Conservation (phyloP, 2,888 invertebrate genomes). For the Cerceris rybyensis region DNA sequence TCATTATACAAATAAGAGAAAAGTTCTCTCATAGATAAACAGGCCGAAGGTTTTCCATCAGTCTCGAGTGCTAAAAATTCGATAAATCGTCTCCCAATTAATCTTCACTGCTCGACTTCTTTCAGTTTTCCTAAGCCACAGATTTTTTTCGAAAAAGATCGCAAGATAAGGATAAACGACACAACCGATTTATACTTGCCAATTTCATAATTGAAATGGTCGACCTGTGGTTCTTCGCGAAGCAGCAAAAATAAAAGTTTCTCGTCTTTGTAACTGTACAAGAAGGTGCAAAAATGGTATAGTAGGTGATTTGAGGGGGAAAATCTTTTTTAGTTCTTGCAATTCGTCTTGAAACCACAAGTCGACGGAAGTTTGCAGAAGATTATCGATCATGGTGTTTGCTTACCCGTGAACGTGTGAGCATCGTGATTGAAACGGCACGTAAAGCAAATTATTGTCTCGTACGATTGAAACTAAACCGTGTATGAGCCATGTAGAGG, state of each 20-base stretch:
- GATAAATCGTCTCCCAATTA: not conserved
- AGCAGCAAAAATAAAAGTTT: not conserved
- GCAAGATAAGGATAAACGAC: not conserved
- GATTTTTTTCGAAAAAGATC: not conserved
- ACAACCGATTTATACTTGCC: not conserved
- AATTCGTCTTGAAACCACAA: not conserved
- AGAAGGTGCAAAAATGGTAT: no score
- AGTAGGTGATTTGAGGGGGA: no score
- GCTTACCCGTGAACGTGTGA: slow-evolving; percentile 3
- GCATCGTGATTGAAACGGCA: slow-evolving; percentile 2
- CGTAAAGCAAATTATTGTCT: slow-evolving; percentile 6
- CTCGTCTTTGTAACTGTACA: not conserved
- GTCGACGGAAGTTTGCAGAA: slow-evolving; percentile 1
- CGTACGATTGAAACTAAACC: slow-evolving; percentile 10
- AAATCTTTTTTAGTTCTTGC: not conserved
- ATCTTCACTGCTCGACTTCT: not conserved
- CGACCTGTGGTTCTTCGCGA: not conserved
- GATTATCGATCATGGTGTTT: slow-evolving; percentile 10
- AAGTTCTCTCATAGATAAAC: not conserved
- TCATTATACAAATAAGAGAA: not conserved
- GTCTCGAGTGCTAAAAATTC: not conserved
- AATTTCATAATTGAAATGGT: not conserved
- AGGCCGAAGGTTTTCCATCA: not conserved
- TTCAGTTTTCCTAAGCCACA: not conserved
- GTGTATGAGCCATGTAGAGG: not conserved